phyloP scores from a whole-genome alignment of 1,140 invertebrate genomes.

The Steinernema khuongi region DNA sequence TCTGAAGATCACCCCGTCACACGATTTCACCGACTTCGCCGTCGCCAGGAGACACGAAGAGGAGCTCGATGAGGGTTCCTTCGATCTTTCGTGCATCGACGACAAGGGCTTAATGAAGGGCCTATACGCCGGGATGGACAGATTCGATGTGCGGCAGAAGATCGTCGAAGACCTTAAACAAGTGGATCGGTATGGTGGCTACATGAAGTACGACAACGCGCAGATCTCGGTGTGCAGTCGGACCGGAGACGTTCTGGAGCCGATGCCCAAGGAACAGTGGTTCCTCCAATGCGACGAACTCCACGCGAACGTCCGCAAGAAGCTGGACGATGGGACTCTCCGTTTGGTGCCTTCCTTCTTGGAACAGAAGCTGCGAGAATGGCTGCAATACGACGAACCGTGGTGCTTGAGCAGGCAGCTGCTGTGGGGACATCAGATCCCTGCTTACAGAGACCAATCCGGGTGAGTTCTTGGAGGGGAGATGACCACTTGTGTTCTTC shows the following conservation, averaged over 20 bases:
- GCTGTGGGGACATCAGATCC: constrained; percentile 98
- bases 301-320: constrained; percentile 72
- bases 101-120: constrained; percentile 74
- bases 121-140: constrained; percentile 66
- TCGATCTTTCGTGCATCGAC: constrained; percentile 74
- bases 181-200: not conserved
- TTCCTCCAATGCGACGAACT: constrained; percentile 68
- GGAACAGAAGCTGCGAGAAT: constrained; percentile 83
- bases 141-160: constrained; percentile 52
- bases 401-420: constrained; percentile 70
- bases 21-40: constrained; percentile 93
- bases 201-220: constrained; percentile 19
- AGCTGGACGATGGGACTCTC: constrained; percentile 62
- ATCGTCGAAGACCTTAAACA: constrained; percentile 23
- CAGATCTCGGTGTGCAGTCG: constrained; percentile 73
- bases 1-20: constrained; percentile 96
- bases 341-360: constrained; percentile 80
- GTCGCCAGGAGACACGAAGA: constrained; percentile 70
- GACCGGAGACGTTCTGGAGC: constrained; percentile 93
- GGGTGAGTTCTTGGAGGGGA: too few species aligned
- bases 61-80: constrained; percentile 70
- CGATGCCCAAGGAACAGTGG: constrained; percentile 94
- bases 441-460: constrained; percentile 71
- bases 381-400: constrained; percentile 79
- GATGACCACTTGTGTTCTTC: too few species aligned